A percentile compares a stretch with the other conserved stretches of the same genome.
These are phyloP conservation scores for Philereme transversata DNA, from an alignment of 2,888 invertebrate genomes.

Conservation along the genomic window DNA sequence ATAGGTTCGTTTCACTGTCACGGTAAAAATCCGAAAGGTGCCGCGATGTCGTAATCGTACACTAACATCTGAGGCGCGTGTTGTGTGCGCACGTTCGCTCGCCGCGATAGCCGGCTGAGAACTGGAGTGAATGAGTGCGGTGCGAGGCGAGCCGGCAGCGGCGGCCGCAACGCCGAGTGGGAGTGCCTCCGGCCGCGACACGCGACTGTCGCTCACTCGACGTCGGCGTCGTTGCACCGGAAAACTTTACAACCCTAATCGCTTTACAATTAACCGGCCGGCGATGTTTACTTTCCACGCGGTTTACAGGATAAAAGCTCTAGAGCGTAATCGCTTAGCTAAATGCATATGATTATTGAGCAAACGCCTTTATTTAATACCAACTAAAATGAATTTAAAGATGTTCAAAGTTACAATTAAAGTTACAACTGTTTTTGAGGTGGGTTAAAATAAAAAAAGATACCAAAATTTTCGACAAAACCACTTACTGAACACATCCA, in stretches of 20 bases:
- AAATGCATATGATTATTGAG: slow-evolving; percentile 4
- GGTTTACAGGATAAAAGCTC: slow-evolving; percentile 35
- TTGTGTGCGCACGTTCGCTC: slow-evolving; percentile 66
- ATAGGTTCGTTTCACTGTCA: slow-evolving; percentile 75
- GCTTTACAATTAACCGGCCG: slow-evolving; percentile 71
- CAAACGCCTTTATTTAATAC: background rate
- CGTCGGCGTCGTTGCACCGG: slow-evolving; percentile 70
- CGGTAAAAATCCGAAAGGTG: slow-evolving; percentile 73
- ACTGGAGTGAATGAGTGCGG: slow-evolving; percentile 79
- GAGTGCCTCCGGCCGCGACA: slow-evolving; percentile 69
- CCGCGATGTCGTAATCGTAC: slow-evolving; percentile 81
- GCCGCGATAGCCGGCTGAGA: slow-evolving; percentile 76
- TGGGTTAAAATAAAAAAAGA: background rate
- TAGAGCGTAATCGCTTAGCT: slow-evolving; percentile 14
- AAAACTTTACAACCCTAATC: slow-evolving; percentile 80
- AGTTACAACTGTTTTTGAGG: background rate
- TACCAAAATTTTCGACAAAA: slow-evolving; percentile 6
- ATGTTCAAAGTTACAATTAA: background rate
- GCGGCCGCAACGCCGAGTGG: slow-evolving; percentile 63
- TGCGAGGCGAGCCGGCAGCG: slow-evolving; percentile 69
- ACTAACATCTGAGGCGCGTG: slow-evolving; percentile 77
- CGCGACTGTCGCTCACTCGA: slow-evolving; percentile 60
- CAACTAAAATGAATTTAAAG: background rate
- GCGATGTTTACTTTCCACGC: slow-evolving; percentile 74
- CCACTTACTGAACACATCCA: slow-evolving; percentile 26